A percentile compares a stretch with the other conserved stretches of the same genome.
These are phyloP conservation scores for Astreopora myriophthalma DNA, from an alignment of 64 coral and sea anemone species.

Conservation along the genomic window DNA sequence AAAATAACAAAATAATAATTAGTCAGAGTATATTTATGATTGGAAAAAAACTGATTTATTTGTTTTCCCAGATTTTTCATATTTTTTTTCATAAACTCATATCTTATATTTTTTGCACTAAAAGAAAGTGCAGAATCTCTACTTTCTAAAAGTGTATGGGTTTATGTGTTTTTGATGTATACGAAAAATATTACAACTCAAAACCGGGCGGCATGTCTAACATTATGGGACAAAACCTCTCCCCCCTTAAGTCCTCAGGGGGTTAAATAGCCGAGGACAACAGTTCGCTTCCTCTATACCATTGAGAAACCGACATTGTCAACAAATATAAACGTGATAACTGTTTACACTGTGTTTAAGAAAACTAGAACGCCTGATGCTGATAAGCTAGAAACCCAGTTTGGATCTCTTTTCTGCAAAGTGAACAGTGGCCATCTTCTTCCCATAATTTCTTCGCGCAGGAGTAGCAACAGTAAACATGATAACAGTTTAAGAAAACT, in stretches of 20 bases:
- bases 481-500: no score
- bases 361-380: no score
- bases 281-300: no score
- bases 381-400: no score
- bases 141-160: not conserved
- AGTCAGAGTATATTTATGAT: not conserved
- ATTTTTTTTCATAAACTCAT: not conserved
- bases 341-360: no score
- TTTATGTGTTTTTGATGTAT: constrained; percentile 1
- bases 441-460: no score
- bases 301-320: no score
- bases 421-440: no score
- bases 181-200: not conserved
- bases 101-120: not conserved
- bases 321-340: no score
- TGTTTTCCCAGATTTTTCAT: not conserved
- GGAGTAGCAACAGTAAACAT: no score
- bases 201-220: not conserved
- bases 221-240: not conserved
- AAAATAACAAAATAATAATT: not conserved
- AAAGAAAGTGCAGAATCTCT: not conserved
- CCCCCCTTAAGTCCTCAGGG: not conserved
- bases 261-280: not conserved
- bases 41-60: not conserved
- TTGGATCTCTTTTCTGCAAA: no score